phyloP scores from a whole-genome alignment of 2,113 vertebrate genomes.

The Rynchops niger region DNA sequence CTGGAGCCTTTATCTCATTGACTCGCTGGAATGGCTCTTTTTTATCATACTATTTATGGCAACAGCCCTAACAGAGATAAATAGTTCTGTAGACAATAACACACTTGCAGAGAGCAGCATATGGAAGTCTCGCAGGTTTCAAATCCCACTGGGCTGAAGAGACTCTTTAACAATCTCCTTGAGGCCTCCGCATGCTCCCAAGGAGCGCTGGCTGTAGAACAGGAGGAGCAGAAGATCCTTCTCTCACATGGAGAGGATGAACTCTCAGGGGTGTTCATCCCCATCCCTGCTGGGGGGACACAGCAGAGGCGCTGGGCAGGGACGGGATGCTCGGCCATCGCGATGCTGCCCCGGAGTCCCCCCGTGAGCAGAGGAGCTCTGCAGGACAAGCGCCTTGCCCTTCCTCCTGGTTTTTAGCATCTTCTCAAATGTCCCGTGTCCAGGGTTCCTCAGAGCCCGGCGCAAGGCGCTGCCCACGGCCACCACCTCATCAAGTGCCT shows the following conservation, averaged over 20 bases:
- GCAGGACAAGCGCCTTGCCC: not conserved
- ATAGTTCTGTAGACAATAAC: slow-evolving; percentile 73
- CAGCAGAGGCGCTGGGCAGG: not conserved
- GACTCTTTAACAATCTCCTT: not conserved
- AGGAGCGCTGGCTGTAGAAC: not conserved
- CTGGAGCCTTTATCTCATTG: slow-evolving; percentile 81
- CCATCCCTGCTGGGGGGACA: not conserved
- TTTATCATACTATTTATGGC: slow-evolving; percentile 82
- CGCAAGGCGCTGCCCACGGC: not conserved
- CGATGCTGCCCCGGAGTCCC: not conserved
- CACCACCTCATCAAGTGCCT: not conserved
- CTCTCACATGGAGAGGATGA: not conserved
- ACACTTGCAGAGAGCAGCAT: slow-evolving; percentile 54
- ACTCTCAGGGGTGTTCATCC: too few species aligned
- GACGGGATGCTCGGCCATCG: not conserved
- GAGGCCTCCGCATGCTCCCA: not conserved
- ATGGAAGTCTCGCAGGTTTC: slow-evolving; percentile 42
- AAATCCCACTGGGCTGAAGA: slow-evolving; percentile 14
- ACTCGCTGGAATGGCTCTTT: slow-evolving; percentile 76
- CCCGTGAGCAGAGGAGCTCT: not conserved
- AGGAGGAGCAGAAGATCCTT: not conserved
- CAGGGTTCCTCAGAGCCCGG: not conserved
- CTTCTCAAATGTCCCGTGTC: not conserved
- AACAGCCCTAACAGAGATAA: slow-evolving; percentile 77
- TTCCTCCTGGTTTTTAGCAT: not conserved